phyloP scores from a whole-genome alignment of 2,888 invertebrate species.

The Lasioglossum pauxillum region DNA sequence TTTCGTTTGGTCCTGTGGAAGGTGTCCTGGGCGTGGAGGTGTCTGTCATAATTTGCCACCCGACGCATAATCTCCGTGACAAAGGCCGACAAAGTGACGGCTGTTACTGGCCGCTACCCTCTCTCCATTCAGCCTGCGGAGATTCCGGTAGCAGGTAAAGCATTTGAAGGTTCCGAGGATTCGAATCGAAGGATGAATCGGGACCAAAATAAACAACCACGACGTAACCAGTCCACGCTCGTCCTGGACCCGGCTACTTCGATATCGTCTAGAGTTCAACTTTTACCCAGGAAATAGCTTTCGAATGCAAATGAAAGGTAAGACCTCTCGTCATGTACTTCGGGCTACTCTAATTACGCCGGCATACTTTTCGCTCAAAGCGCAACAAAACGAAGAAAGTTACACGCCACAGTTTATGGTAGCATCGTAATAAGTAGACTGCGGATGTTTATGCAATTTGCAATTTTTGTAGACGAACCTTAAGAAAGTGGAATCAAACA shows the following conservation, averaged over 20 bases:
- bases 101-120: constrained; percentile 72
- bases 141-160: constrained; percentile 77
- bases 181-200: constrained; percentile 60
- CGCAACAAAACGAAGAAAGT: background rate
- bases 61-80: constrained; percentile 78
- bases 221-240: constrained; percentile 9
- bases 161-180: constrained; percentile 65
- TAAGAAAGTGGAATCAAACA: no score
- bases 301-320: background rate
- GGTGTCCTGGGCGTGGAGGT: constrained; percentile 74
- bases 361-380: background rate
- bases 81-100: constrained; percentile 78
- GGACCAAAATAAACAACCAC: constrained; percentile 55
- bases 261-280: background rate
- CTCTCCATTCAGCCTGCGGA: constrained; percentile 67
- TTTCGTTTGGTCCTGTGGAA: constrained; percentile 51
- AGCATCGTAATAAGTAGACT: background rate
- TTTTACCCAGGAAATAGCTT: background rate
- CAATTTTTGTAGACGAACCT: no score
- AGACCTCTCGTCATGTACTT: background rate
- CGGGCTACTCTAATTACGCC: background rate
- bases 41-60: constrained; percentile 80
- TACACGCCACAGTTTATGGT: background rate
- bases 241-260: background rate
- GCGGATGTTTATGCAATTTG: no score